Evolutionary conservation across 2,797 vertebrate species (phyloP), one percentile per base, ranked within the genome.

Genomic region (Spea hammondii): DNA sequence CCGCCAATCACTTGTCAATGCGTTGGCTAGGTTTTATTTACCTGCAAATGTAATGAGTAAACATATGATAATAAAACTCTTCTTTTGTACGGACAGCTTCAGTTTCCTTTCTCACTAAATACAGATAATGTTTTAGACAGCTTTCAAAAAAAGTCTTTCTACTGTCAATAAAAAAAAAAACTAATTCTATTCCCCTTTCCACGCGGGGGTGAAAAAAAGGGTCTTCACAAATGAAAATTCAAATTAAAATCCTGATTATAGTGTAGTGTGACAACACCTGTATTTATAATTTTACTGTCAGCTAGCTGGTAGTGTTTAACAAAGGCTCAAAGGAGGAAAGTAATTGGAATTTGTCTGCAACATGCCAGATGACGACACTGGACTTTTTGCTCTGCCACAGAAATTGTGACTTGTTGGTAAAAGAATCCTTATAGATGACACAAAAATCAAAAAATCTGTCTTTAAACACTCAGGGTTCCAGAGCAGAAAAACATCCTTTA

Each of bases 211-310:
- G 74, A 76, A 72, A 89, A 32, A 89, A 90, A 91, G 91, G 88
- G 88, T 87, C 91, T 92, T 92, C 92, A 92, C 89, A 92, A 91
- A 92, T 92, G 90, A 94, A 94, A 93, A 93, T 93, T 93, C 90
- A 92, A 94, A 93, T 94, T 93, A 92, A 94, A 93, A 93, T 92
- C 91, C 91, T 93, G 91, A 93, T 93, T 93, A 93, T 90, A 93
- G 91, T 93, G 91, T 93, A 93, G 91, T 85, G 91, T 92, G 92
- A 93, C 92, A 94, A 94, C 92, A 94, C 91, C 92, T 93, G 92
- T 93, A 93, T 93, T 93, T 93, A 93, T 93, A 94, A 94, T 94
- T 93, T 94, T 94, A 91, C 93, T 94, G 92, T 93, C 93, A 93
- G 90, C 89, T 91, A 90, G 91, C 89, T 92, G 65, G 87, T 92